Conservation (phyloP, 2,797 vertebrate genomes). For the Acanthis flammea region DNA sequence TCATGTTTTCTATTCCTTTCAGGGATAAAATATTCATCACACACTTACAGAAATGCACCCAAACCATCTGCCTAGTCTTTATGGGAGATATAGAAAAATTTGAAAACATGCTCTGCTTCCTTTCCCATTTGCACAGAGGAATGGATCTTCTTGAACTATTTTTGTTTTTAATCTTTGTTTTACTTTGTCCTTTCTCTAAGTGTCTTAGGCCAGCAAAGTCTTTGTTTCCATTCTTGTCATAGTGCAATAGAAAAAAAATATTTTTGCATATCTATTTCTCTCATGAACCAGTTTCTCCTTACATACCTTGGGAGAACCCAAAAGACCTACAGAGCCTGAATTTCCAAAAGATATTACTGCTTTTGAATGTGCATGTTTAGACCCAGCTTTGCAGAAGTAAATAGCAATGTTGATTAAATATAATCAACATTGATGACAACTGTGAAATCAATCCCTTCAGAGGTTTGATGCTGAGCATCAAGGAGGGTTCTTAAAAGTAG, state of each 20-base stretch:
- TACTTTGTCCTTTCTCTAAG: not conserved
- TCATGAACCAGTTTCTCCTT: not conserved
- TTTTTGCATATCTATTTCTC: not conserved
- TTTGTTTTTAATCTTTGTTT: not conserved
- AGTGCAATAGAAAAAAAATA: not conserved
- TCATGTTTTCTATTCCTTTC: not conserved
- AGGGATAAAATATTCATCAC: constrained; percentile 34
- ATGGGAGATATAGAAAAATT: not conserved
- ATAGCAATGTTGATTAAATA: not conserved
- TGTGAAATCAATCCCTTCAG: not conserved
- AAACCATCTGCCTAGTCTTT: constrained; percentile 26
- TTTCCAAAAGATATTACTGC: not conserved
- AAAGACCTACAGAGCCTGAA: not conserved
- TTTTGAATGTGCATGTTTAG: not conserved
- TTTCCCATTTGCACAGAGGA: constrained; percentile 1
- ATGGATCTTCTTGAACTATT: not conserved
- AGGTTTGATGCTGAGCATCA: not conserved
- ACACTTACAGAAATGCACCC: not conserved
- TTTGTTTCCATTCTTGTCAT: not conserved
- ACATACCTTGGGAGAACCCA: not conserved
- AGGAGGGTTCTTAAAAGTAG: constrained; percentile 5
- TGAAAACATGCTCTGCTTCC: not conserved
- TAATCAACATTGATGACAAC: not conserved
- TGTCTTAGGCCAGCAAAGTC: not conserved
- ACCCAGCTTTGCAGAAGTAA: not conserved